phyloP scores from a whole-genome alignment of 2,113 vertebrate genomes.

The Centropus bengalensis region DNA sequence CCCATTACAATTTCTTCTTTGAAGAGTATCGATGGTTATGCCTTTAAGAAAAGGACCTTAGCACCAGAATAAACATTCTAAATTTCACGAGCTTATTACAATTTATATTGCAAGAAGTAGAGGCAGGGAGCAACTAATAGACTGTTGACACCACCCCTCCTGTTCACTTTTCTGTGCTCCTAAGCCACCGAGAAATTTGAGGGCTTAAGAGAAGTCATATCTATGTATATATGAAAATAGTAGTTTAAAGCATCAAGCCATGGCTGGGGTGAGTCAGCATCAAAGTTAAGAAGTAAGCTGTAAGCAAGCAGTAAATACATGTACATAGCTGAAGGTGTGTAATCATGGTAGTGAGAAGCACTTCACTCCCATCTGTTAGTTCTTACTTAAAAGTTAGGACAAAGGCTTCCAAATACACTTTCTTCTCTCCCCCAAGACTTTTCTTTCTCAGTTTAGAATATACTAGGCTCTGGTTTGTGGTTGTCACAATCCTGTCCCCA shows the following conservation, averaged over 20 bases:
- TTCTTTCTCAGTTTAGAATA: not conserved
- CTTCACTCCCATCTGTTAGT: not conserved
- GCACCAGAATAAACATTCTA: not conserved
- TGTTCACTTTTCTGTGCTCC: not conserved
- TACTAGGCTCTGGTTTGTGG: not conserved
- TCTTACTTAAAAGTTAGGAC: not conserved
- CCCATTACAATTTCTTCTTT: not conserved
- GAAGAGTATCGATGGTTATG: not conserved
- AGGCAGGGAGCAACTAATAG: not conserved
- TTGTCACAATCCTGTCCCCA: not conserved
- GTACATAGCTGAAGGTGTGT: not conserved
- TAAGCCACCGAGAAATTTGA: not conserved
- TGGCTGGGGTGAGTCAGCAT: not conserved
- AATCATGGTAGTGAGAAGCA: not conserved
- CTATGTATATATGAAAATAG: not conserved
- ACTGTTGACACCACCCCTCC: not conserved
- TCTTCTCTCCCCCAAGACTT: not conserved
- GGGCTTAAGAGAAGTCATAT: not conserved
- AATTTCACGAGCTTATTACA: not conserved
- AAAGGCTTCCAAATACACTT: not conserved
- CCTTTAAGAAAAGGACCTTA: not conserved
- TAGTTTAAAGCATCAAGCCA: not conserved
- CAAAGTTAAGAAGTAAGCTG: not conserved
- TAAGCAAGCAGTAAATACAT: not conserved
- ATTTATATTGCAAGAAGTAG: not conserved